These are phyloP conservation scores for Trisateles emortualis DNA, from an alignment of 2,888 invertebrate genomes.

Conservation along the genomic window DNA sequence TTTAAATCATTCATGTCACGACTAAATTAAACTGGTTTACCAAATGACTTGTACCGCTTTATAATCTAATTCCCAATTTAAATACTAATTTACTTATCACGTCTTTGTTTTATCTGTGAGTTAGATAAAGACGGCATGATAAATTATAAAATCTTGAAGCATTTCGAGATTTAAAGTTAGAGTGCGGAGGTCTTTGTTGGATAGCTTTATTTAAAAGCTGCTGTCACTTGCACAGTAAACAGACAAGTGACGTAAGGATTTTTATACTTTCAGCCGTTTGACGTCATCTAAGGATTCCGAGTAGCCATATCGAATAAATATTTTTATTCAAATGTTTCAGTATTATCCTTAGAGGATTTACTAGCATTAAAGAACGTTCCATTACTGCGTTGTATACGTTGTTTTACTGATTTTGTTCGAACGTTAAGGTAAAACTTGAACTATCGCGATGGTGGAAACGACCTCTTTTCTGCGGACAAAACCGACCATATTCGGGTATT, in stretches of 20 bases:
- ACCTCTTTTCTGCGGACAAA: too few species aligned
- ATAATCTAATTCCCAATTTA: conserved; percentile 8
- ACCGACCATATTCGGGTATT: too few species aligned
- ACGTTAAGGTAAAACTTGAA: too few species aligned
- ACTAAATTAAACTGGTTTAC: conserved; percentile 16
- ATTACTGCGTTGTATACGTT: neutral
- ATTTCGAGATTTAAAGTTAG: conserved; percentile 16
- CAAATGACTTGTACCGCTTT: conserved; percentile 10
- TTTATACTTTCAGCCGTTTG: conserved; percentile 36
- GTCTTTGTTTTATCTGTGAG: neutral
- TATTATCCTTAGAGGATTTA: neutral
- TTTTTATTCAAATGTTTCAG: conserved; percentile 2
- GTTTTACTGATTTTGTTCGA: neutral
- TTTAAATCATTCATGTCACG: conserved; percentile 33
- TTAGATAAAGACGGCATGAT: neutral
- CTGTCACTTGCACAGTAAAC: conserved; percentile 45
- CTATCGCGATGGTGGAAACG: too few species aligned
- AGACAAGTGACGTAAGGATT: conserved; percentile 30
- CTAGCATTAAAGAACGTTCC: neutral
- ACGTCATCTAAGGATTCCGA: conserved; percentile 30
- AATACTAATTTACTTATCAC: conserved; percentile 1
- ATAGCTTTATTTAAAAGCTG: conserved; percentile 28
- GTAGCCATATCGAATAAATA: neutral
- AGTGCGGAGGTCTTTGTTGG: conserved; percentile 10
- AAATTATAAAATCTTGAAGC: conserved; percentile 8